A percentile compares a stretch with the other conserved stretches of the same genome.
phyloP scores from a whole-genome alignment of 2,888 invertebrate species.

The Cheilosia grossa region DNA sequence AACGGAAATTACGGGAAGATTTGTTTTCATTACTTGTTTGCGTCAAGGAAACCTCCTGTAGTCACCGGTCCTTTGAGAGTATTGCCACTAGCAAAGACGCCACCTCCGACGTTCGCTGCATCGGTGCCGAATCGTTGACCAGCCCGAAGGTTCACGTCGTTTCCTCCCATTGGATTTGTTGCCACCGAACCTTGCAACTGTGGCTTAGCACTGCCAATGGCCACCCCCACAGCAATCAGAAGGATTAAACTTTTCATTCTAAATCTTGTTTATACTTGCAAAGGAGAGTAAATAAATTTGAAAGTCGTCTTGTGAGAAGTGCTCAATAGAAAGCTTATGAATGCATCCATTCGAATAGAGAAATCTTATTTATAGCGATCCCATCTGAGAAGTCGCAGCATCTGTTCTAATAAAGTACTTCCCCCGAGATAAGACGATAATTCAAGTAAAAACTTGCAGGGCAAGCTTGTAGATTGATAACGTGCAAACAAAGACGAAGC shows the following conservation, averaged over 20 bases:
- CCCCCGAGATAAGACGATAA: conserved; percentile 23
- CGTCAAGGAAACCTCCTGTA: conserved; percentile 77
- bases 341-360: neutral
- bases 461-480: neutral
- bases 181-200: conserved; percentile 71
- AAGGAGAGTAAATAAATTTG: neutral
- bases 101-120: conserved; percentile 75
- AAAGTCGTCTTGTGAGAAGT: neutral
- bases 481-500: neutral
- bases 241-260: conserved; percentile 34
- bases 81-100: conserved; percentile 78
- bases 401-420: neutral
- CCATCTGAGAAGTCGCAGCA: neutral
- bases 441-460: neutral
- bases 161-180: conserved; percentile 76
- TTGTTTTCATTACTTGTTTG: conserved; percentile 76
- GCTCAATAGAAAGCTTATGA: conserved; percentile 1
- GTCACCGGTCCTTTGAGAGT: conserved; percentile 77
- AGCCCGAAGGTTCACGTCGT: conserved; percentile 71
- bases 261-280: neutral
- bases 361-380: conserved; percentile 3
- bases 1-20: neutral
- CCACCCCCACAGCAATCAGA: neutral
- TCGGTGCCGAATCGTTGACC: conserved; percentile 76
- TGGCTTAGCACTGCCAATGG: conserved; percentile 17